A percentile compares a stretch with the other conserved stretches of the same genome.
These are phyloP conservation scores for Aurelia coerulea DNA, from an alignment of 30 jellyfish, hydroid and myxozoan genomes.

Conservation along the genomic window DNA sequence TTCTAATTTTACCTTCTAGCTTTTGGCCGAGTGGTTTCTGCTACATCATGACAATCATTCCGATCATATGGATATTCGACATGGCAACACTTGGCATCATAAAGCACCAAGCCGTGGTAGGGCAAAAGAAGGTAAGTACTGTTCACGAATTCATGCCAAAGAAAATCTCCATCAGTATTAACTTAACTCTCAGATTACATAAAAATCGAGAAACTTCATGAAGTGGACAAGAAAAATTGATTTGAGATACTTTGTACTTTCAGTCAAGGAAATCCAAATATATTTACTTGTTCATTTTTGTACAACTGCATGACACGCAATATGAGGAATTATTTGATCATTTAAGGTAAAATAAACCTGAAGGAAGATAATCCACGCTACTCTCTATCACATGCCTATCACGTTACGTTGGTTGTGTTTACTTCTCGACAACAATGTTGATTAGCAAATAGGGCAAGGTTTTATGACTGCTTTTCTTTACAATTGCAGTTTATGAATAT, in stretches of 20 bases:
- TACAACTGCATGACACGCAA: too few relatives aligned
- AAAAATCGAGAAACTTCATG: too few relatives aligned
- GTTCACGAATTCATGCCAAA: background rate
- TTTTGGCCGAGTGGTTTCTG: slow-evolving; percentile 96
- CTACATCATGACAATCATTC: slow-evolving; percentile 78
- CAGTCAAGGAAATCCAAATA: too few relatives aligned
- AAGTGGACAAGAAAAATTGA: too few relatives aligned
- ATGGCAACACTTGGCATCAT: slow-evolving; percentile 59
- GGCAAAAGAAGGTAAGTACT: slow-evolving; percentile 17
- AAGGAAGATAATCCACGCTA: too few relatives aligned
- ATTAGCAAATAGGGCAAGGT: too few relatives aligned
- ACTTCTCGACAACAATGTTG: too few relatives aligned
- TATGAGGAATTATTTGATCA: too few relatives aligned
- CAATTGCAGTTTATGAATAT: slow-evolving; percentile 36
- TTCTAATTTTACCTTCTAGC: slow-evolving; percentile 7
- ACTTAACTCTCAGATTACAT: too few relatives aligned
- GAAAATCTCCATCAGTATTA: background rate
- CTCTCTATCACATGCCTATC: background rate
- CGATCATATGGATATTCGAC: slow-evolving; percentile 84
- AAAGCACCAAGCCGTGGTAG: background rate
- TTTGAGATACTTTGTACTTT: too few relatives aligned
- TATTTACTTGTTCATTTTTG: too few relatives aligned
- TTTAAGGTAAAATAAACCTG: too few relatives aligned
- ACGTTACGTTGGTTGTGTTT: background rate
- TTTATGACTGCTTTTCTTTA: background rate